Conservation (phyloP, 2,888 invertebrate genomes). For the Netelia inedita region DNA sequence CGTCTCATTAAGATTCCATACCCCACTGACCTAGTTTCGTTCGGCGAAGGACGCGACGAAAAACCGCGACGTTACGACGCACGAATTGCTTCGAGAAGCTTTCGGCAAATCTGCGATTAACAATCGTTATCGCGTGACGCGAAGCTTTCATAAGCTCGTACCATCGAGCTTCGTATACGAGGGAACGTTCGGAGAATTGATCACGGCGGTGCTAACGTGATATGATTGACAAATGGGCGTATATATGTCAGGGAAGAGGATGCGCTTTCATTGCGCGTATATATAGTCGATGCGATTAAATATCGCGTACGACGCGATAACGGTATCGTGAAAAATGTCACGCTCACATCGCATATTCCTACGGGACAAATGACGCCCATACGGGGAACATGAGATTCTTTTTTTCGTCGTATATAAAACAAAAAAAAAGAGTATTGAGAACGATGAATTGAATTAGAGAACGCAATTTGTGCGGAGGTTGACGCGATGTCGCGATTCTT, state of each 20-base stretch:
- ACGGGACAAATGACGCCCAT: constrained; percentile 1
- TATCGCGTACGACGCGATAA: constrained; percentile 26
- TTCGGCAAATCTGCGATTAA: no score
- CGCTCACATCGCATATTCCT: constrained; percentile 23
- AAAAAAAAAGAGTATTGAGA: background rate
- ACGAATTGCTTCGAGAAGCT: no score
- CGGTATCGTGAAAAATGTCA: constrained; percentile 26
- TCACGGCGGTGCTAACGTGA: constrained; percentile 42
- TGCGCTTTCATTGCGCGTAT: background rate
- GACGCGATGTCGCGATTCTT: background rate
- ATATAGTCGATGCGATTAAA: background rate
- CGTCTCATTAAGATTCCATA: no score
- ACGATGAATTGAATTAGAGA: background rate
- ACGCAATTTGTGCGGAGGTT: background rate
- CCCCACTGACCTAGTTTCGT: no score
- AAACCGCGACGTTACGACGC: no score
- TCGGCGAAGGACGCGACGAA: no score
- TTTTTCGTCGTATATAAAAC: background rate
- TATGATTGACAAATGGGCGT: constrained; percentile 56
- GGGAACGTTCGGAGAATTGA: constrained; percentile 46
- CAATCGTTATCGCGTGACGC: no score
- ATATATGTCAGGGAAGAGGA: constrained; percentile 6
- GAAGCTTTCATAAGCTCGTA: background rate
- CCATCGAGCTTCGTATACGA: background rate
- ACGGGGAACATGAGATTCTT: background rate